Conservation (phyloP, 2,888 invertebrate genomes). For the Gerris lacustris region DNA sequence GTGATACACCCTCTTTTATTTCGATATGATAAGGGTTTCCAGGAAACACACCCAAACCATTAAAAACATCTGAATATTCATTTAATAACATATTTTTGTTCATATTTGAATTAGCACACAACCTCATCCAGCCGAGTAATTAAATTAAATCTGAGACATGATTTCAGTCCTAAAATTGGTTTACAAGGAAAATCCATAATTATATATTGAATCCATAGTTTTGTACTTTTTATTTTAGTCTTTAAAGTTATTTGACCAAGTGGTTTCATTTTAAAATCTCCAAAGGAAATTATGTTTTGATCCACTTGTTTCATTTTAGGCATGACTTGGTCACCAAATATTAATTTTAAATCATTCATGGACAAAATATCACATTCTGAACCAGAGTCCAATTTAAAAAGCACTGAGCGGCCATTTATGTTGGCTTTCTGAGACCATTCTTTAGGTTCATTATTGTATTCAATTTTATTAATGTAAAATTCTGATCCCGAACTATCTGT, state of each 20-base stretch:
- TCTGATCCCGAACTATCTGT: too few species aligned
- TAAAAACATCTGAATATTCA: not conserved
- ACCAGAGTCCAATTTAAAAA: constrained; percentile 19
- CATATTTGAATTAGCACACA: not conserved
- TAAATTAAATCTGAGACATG: constrained; percentile 8
- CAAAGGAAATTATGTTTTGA: constrained; percentile 7
- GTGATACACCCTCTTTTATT: constrained; percentile 24
- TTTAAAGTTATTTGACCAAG: not conserved
- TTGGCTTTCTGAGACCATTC: constrained; percentile 15
- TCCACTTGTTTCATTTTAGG: not conserved
- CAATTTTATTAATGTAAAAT: not conserved
- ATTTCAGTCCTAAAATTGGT: constrained; percentile 12
- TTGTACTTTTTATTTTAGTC: constrained; percentile 1
- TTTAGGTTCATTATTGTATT: not conserved
- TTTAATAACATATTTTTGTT: not conserved
- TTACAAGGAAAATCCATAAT: constrained; percentile 9
- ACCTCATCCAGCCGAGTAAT: not conserved
- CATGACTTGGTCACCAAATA: constrained; percentile 8
- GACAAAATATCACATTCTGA: constrained; percentile 18
- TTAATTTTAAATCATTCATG: constrained; percentile 12
- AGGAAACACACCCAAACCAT: constrained; percentile 12
- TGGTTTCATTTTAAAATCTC: not conserved
- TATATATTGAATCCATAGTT: constrained; percentile 3
- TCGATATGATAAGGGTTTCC: constrained; percentile 26
- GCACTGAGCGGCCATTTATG: constrained; percentile 7